Base-by-base conservation (phyloP, 2,113 vertebrate genomes). In the Atlantisia rogersi region DNA sequence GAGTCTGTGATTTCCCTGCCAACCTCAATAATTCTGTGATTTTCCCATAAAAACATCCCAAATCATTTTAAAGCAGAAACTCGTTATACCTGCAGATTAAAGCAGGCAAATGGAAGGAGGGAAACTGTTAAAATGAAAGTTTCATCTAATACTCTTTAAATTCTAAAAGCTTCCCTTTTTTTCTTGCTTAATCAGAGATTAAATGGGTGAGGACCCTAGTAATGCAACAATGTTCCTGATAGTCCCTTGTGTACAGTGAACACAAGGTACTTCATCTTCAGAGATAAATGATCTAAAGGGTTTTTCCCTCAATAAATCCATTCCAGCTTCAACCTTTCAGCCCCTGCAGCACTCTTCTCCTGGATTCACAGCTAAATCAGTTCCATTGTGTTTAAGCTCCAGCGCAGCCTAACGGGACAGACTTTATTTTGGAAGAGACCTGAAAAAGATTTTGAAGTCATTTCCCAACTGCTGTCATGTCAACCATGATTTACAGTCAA, bases 51-150 rank as follows among this genome's bases (percentile, higher is more conserved):
- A 90, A 75, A 21, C 13, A 76, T 24, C 26, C 8, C 17, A 48
- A 62, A 48, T 46, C 46, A 52, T 68, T 92, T 93, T 73, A 85
- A 73, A 90, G 17, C 50, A 88, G n/a, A 70, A 16, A 44, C 32
- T 78, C 35, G 86, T 84, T 85, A 80, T 68, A 62, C 17, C 32
- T 86, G 85, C 88, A 94, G 53, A 88, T 86, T 88, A 93, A 94
- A 88, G 50, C 19, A 85, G 25, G 12, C 55, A 86, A 88, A 82
- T 42, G 75, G 71, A 82, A 91, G 69, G 35, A 63, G 9, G 18
- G 44, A 83, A 28, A 67, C 13, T 32, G 35, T 44, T 92, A 74
- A 90, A 82, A 48, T 17, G 25, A 60, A 75, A 32, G 58, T 68
- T 89, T 95, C 29, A 35, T 78, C 56, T 83, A 55, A 81, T 70